Evolutionary conservation across 2,113 vertebrate species (phyloP), one percentile per base, ranked within the genome.

Genomic region (Pterocles orientalis): DNA sequence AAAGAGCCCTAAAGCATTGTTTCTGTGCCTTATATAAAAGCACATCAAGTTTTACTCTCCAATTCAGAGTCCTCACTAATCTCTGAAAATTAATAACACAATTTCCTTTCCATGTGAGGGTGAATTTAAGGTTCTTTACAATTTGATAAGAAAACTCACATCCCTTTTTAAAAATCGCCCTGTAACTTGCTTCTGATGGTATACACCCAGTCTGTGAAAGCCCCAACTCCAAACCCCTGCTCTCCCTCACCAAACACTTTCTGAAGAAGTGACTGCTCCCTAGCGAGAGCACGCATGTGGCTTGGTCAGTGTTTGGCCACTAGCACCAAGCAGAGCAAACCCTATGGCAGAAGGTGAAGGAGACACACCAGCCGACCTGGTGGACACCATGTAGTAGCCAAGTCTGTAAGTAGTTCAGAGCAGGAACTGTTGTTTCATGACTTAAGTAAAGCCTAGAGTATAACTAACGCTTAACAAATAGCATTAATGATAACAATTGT

Each of bases 281-380:
- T 28, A 3, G 14, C 0, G 0, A 60, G 39, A 61, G 36, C 36
- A 45, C 14, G 29, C 0, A 0, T 17, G 77, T 4, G 15, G 8
- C 19, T 83, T 2, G 0, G 34, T 45, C 0, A 0, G 21, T 12
- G 14, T 34, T 48, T 4, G 12, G 29, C 24, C 7, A 4, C 47
- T 14, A 39, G 41, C 4, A 12, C 54, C 48, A 29, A 29, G 24
- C 3, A 3, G 14, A 80, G 19, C 62, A 88, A 76, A 77, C 8
- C 10, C 48, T 24, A 36, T 16, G 7, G 3, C 4, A 33, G n/a
- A 47, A 61, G 17, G 8, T 12, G n/a, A 76, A 43, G n/a, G 68
- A 47, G 26, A 61, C 57, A 31, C 45, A 33, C 18, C 4, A 1
- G 34, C 15, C 7, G 20, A 5, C 28, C 20, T 2, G 1, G 13